Evolutionary conservation across 2,113 vertebrate genomes (phyloP).

Genomic region (Bujurquina vittata): DNA sequence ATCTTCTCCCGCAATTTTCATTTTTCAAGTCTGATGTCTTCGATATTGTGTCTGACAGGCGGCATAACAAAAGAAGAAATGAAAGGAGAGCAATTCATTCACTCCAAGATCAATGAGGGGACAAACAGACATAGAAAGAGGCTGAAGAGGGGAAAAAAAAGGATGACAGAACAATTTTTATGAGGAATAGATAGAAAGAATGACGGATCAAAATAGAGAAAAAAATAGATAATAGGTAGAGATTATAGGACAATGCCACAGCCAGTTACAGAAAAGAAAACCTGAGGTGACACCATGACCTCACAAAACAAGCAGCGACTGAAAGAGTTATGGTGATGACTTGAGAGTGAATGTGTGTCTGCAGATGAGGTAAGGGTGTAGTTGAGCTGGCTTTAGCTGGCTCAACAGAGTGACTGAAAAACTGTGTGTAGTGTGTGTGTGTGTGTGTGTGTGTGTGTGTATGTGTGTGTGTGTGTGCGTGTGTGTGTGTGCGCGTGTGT

Average conservation of each 20-base stretch:
- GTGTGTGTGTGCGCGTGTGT: too few relatives aligned
- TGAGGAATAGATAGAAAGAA: neutral
- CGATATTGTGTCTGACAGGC: neutral
- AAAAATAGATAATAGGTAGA: neutral
- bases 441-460: too few relatives aligned
- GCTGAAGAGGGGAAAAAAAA: neutral
- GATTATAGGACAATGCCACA: slow-evolving; percentile 28
- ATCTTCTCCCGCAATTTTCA: neutral
- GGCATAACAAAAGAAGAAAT: slow-evolving; percentile 15
- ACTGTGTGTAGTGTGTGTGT: neutral
- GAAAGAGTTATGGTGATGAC: slow-evolving; percentile 15
- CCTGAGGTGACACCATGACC: slow-evolving; percentile 9
- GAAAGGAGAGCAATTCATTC: slow-evolving; percentile 3
- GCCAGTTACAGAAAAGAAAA: slow-evolving; percentile 30
- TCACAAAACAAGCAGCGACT: slow-evolving; percentile 11
- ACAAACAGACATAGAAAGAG: neutral
- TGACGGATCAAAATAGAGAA: neutral
- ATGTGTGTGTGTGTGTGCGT: too few relatives aligned
- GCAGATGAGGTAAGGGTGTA: neutral
- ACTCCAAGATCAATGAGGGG: neutral
- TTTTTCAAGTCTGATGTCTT: slow-evolving; percentile 5
- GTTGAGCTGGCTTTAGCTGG: neutral
- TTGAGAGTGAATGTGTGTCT: neutral
- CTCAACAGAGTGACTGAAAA: neutral
- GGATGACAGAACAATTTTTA: neutral